phyloP scores from a whole-genome alignment of 1,140 invertebrate species.

The Zaprionus gabonicus region DNA sequence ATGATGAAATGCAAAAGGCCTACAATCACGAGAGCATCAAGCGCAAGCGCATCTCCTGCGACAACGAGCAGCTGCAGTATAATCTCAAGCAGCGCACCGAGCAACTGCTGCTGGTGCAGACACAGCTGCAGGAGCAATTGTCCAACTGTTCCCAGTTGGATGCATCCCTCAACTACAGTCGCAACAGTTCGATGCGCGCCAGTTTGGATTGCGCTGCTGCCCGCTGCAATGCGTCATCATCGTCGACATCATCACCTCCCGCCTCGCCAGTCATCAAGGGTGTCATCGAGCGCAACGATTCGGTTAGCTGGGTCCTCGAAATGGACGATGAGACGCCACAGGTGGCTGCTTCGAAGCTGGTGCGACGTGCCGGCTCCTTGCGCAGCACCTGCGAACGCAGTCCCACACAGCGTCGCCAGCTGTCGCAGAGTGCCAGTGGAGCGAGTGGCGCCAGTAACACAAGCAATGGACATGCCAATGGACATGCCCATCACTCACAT shows the following conservation, averaged over 20 bases:
- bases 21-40: conserved; percentile 90
- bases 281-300: conserved; percentile 92
- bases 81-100: conserved; percentile 90
- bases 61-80: conserved; percentile 95
- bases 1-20: conserved; percentile 89
- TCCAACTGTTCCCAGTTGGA: conserved; percentile 45
- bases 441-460: conserved; percentile 3
- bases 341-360: conserved; percentile 87
- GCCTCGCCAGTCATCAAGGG: conserved; percentile 89
- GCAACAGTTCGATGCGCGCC: conserved; percentile 25
- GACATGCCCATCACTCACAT: conserved; percentile 20
- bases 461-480: conserved; percentile 35
- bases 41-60: conserved; percentile 90
- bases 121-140: conserved; percentile 65
- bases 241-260: conserved; percentile 85
- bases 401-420: conserved; percentile 83
- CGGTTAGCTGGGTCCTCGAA: conserved; percentile 92
- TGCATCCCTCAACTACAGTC: conserved; percentile 29
- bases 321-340: conserved; percentile 89
- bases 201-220: neutral
- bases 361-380: conserved; percentile 86
- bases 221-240: neutral
- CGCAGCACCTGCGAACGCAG: conserved; percentile 79
- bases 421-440: conserved; percentile 70
- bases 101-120: conserved; percentile 65